These are phyloP conservation scores for Phoenicopterus ruber DNA, from an alignment of 2,113 vertebrate species.

Conservation along the genomic window DNA sequence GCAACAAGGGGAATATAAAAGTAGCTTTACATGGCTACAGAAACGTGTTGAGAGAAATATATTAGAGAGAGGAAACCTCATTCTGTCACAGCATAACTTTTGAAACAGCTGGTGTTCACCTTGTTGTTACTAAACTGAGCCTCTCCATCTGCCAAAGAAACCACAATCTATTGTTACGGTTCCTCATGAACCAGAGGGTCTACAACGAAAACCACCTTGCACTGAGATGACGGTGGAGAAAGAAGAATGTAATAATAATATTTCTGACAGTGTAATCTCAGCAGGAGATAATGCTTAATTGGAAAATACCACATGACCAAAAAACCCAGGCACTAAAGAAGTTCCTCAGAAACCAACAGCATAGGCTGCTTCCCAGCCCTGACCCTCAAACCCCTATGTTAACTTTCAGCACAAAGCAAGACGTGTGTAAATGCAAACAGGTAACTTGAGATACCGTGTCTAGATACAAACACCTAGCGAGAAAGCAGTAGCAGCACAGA, in stretches of 20 bases:
- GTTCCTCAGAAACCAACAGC: fast-evolving
- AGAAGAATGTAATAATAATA: background rate
- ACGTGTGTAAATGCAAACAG: background rate
- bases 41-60: background rate
- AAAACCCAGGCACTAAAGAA: background rate
- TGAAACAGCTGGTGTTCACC: background rate
- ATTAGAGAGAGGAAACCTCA: background rate
- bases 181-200: background rate
- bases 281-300: background rate
- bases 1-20: background rate
- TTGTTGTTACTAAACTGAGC: background rate
- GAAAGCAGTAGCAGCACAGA: background rate
- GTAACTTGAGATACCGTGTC: background rate
- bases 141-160: background rate
- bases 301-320: background rate
- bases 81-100: background rate
- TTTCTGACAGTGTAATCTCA: background rate
- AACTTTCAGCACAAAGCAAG: background rate
- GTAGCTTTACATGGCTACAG: background rate
- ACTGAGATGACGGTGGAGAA: background rate
- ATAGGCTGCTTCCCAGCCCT: background rate
- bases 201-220: background rate
- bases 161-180: background rate
- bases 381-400: background rate
- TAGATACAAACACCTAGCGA: background rate